Evolutionary conservation across 2,113 vertebrate genomes (phyloP).

Genomic region (Chrysochloris asiatica): DNA sequence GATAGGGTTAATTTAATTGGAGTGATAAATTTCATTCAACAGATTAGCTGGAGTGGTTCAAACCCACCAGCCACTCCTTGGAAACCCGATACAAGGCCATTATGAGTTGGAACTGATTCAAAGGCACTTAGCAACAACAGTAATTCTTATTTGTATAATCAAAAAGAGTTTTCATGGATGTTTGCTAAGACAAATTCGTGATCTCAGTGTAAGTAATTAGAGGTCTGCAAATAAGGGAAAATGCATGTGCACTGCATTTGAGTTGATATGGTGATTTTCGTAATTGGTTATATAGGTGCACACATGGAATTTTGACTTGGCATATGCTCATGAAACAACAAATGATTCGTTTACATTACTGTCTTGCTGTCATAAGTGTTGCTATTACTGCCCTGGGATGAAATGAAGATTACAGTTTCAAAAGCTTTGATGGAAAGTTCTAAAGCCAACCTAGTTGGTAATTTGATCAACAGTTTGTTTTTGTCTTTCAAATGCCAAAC

Average conservation of each 20-base stretch:
- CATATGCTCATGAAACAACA: background rate
- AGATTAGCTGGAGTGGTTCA: background rate
- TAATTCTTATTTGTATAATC: background rate
- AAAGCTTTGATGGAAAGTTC: background rate
- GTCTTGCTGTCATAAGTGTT: background rate
- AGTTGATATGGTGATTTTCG: background rate
- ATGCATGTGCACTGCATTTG: background rate
- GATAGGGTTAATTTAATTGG: background rate
- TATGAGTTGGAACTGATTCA: no score
- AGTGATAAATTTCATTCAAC: slow-evolving; percentile 1
- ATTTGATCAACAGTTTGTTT: background rate
- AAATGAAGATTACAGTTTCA: background rate
- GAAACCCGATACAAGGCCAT: no score
- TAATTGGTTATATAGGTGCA: background rate
- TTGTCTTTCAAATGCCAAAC: slow-evolving; percentile 22
- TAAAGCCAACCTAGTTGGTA: background rate
- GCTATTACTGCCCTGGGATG: background rate
- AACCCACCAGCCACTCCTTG: no score
- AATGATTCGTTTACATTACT: background rate
- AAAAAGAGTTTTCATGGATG: background rate
- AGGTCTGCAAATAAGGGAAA: background rate
- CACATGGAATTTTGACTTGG: slow-evolving; percentile 8
- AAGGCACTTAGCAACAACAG: no score
- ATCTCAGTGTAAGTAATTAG: background rate
- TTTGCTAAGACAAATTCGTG: slow-evolving; percentile 27